Evolutionary conservation across 2,888 invertebrate species (phyloP).

Genomic region (Ectemnius cavifrons): DNA sequence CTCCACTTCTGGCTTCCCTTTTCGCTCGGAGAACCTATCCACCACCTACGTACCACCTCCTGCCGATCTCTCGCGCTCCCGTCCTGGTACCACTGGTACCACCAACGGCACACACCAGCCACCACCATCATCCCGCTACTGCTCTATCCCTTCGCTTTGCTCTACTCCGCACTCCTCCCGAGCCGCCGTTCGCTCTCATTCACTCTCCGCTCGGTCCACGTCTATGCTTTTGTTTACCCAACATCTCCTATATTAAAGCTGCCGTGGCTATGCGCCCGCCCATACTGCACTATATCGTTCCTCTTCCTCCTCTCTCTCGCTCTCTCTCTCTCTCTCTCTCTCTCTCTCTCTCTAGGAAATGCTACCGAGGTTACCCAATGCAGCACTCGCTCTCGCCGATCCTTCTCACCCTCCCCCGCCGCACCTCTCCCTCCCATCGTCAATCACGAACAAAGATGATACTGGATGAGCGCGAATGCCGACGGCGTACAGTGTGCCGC

Average conservation of each 20-base stretch:
- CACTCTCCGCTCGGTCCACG: conserved; percentile 65
- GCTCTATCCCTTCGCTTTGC: not conserved
- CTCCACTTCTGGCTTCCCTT: conserved; percentile 56
- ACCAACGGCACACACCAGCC: conserved; percentile 43
- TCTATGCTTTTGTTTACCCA: conserved; percentile 76
- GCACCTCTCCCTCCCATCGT: not conserved
- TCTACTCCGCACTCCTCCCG: conserved; percentile 14
- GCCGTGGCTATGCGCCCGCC: conserved; percentile 50
- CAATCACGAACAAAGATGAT: conserved; percentile 35
- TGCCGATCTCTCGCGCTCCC: conserved; percentile 34
- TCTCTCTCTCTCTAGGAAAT: conserved; percentile 50
- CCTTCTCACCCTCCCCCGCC: conserved; percentile 31
- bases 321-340: no score
- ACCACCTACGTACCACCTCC: conserved; percentile 40
- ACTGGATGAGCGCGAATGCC: conserved; percentile 40
- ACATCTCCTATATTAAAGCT: conserved; percentile 76
- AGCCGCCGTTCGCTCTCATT: conserved; percentile 61
- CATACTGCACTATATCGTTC: conserved; percentile 41
- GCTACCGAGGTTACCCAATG: conserved; percentile 53
- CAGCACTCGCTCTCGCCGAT: conserved; percentile 41
- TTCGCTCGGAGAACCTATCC: conserved; percentile 61
- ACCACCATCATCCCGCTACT: conserved; percentile 48
- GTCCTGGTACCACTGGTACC: conserved; percentile 33
- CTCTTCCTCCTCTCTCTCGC: no score
- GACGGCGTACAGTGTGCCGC: not conserved